phyloP scores from a whole-genome alignment of 2,113 vertebrate genomes.

The Cairina moschata region DNA sequence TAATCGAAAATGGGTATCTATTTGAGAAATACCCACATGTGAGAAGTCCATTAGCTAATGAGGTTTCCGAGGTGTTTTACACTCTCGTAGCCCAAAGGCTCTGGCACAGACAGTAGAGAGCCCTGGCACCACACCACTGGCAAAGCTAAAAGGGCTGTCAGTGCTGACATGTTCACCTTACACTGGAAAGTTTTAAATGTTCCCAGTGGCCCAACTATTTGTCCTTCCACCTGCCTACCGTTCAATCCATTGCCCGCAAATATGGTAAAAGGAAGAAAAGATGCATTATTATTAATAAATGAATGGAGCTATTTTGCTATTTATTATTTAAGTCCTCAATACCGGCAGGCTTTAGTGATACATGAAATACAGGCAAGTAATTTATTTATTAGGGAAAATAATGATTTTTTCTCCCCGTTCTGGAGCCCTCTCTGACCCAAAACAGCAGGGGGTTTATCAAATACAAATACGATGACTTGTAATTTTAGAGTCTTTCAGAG shows the following conservation, averaged over 20 bases:
- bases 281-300: conserved; percentile 86
- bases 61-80: conserved; percentile 24
- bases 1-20: conserved; percentile 6
- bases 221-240: conserved; percentile 73
- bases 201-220: conserved; percentile 77
- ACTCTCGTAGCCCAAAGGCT: conserved; percentile 4
- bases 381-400: conserved; percentile 89
- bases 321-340: conserved; percentile 84
- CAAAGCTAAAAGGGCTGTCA: conserved; percentile 61
- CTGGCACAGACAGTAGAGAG: background rate
- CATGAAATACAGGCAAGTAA: conserved; percentile 84
- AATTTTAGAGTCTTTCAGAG: conserved; percentile 80
- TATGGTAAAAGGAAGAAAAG: conserved; percentile 66
- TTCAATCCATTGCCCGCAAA: conserved; percentile 63
- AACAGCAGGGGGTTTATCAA: conserved; percentile 78
- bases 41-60: conserved; percentile 5
- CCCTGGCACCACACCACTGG: background rate
- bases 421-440: conserved; percentile 76
- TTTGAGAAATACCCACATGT: background rate
- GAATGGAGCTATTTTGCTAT: conserved; percentile 84
- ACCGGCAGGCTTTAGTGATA: conserved; percentile 77
- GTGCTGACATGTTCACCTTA: conserved; percentile 65
- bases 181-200: conserved; percentile 76
- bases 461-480: conserved; percentile 79
- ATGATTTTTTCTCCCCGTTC: conserved; percentile 75